phyloP scores from a whole-genome alignment of 35 echinoderm and acorn worm species.

The Acanthaster planci region DNA sequence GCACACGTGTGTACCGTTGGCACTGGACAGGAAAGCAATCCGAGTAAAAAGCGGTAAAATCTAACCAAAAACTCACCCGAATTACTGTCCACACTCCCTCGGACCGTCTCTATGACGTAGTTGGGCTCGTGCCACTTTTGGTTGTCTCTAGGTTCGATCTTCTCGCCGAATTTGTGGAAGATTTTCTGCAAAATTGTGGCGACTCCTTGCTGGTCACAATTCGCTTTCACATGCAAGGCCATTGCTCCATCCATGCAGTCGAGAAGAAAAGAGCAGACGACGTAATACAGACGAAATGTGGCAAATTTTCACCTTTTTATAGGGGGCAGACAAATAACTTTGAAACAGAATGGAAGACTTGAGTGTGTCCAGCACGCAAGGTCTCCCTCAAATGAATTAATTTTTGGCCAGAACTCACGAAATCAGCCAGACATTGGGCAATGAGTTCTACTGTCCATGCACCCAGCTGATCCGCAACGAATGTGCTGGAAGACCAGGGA shows the following conservation, averaged over 20 bases:
- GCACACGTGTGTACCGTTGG: neutral
- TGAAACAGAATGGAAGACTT: neutral
- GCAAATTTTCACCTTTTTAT: neutral
- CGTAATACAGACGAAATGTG: neutral
- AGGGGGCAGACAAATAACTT: neutral
- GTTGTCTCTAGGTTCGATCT: slow-evolving; percentile 37
- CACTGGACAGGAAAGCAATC: neutral
- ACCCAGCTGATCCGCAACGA: neutral
- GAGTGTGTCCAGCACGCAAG: neutral
- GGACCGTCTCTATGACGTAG: slow-evolving; percentile 48
- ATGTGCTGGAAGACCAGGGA: neutral
- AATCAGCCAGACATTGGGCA: neutral
- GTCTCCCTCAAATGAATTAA: neutral
- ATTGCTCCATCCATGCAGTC: slow-evolving; percentile 3
- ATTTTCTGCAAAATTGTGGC: slow-evolving; percentile 11
- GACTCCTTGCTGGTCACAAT: slow-evolving; percentile 4
- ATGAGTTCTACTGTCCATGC: neutral
- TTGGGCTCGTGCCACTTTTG: neutral
- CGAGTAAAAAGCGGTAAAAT: neutral
- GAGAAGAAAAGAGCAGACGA: neutral
- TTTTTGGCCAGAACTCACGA: neutral
- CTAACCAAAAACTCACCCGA: slow-evolving; percentile 40
- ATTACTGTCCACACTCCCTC: slow-evolving; percentile 20
- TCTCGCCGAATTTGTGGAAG: slow-evolving; percentile 22
- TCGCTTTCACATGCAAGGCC: neutral